Base-by-base conservation (phyloP, 2,888 invertebrate species). In the Colostygia pectinataria region DNA sequence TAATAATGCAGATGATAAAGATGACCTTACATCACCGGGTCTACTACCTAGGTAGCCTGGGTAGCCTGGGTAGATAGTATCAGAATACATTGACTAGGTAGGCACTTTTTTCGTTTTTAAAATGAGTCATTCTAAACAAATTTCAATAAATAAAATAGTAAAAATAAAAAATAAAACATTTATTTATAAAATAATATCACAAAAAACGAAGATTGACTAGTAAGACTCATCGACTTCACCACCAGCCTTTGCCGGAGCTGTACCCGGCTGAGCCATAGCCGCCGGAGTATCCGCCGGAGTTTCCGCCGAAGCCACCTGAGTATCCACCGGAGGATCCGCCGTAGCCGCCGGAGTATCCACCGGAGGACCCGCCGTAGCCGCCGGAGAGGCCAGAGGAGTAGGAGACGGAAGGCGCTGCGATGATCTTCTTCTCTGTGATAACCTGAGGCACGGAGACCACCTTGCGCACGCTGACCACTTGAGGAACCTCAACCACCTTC, bases 371-470 rank as follows among this genome's bases (percentile, higher is more conserved):
- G 20, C 34, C 27, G 10, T 42, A 42, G 46, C 46, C 39, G 20
- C 53, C 52, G n/a, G 56, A 43, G 23, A 43, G 52, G 28, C 56
- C 57, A 46, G 34, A 29, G 25, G 41, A 50, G 49, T 46, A 52
- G 13, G 49, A 48, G 53, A 55, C 32, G 53, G 55, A 57, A 51
- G 70, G 69, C 49, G 64, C 55, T 52, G 72, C 61, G 53, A 68
- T 61, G 43, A 77, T 66, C 61, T 68, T 67, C 58, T 73, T 71
- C 57, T 74, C 77, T 36, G 75, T 66, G 62, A 85, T 69, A 51
- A 79, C 71, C 61, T 75, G 74, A 34, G 77, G 79, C 48, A 67
- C 75, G 59, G 78, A 73, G 63, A 83, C 70, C 36, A 75, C 55
- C 61, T 73, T 80, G 61, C 67, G 75, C 31, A 77, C 74, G 50